Conservation (phyloP, 2,113 vertebrate genomes). For the Dryoscopus gambensis region DNA sequence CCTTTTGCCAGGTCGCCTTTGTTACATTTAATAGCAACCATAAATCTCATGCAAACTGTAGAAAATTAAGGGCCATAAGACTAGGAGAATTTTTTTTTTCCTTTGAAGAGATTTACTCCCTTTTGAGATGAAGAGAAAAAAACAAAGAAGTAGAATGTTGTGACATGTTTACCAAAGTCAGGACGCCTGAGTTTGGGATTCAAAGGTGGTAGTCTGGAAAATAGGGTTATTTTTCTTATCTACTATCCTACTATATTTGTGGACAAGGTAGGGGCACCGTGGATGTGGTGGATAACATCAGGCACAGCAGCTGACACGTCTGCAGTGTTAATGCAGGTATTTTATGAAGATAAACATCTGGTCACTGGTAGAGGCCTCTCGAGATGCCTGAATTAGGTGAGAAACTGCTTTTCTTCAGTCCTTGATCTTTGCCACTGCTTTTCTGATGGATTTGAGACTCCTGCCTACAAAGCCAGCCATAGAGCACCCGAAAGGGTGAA, state of each 20-base stretch:
- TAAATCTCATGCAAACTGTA: neutral
- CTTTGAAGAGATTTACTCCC: neutral
- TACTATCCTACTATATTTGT: rapidly evolving
- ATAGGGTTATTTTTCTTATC: neutral
- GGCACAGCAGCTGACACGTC: neutral
- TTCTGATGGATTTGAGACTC: neutral
- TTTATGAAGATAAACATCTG: neutral
- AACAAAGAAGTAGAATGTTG: neutral
- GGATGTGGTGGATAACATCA: neutral
- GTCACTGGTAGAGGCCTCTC: neutral
- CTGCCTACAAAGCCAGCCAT: neutral
- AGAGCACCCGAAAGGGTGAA: neutral
- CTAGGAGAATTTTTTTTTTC: neutral
- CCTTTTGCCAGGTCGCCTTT: neutral
- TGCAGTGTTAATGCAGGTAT: neutral
- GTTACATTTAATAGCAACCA: neutral
- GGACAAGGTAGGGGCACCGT: rapidly evolving
- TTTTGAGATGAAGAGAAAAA: neutral
- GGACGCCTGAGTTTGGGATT: neutral
- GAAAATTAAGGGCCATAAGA: neutral
- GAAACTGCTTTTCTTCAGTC: neutral
- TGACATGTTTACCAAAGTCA: neutral
- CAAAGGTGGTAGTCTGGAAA: neutral
- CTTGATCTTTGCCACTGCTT: neutral
- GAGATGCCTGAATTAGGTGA: neutral